phyloP scores from a whole-genome alignment of 64 coral and sea anemone species.

The Catalaphyllia jardinei region DNA sequence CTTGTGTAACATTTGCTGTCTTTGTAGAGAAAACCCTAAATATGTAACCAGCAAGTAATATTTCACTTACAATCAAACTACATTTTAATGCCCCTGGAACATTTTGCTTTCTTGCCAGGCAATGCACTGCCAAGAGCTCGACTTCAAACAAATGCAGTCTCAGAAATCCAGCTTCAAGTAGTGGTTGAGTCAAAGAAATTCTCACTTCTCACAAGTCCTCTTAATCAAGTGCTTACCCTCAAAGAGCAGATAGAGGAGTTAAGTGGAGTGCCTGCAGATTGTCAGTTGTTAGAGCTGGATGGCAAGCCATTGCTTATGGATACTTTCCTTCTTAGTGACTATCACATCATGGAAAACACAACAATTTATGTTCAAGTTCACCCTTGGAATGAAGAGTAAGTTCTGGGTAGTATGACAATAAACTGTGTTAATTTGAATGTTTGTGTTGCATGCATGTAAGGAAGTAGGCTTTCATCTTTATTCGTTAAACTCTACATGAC shows the following conservation, averaged over 20 bases:
- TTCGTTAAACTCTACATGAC: no score
- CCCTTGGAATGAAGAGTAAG: constrained; percentile 38
- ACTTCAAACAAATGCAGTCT: background rate
- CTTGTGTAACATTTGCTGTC: no score
- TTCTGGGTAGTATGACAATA: background rate
- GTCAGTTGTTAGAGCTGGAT: constrained; percentile 10
- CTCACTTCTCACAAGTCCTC: constrained; percentile 22
- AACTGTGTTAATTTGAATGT: background rate
- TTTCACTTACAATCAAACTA: background rate
- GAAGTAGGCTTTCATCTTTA: no score
- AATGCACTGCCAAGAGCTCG: background rate
- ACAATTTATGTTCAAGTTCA: constrained; percentile 30
- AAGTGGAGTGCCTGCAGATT: constrained; percentile 29
- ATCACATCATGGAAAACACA: constrained; percentile 7
- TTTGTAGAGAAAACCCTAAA: no score
- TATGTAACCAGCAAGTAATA: background rate
- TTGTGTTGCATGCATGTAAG: no score
- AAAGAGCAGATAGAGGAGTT: constrained; percentile 22
- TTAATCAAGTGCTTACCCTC: constrained; percentile 20
- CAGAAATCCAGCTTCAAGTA: constrained; percentile 21
- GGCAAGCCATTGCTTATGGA: constrained; percentile 32
- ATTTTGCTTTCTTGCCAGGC: background rate
- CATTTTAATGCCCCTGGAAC: background rate
- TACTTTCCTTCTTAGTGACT: background rate
- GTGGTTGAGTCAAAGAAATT: background rate